Conservation (phyloP, 2,888 invertebrate species). For the Andrena chrysosceles region DNA sequence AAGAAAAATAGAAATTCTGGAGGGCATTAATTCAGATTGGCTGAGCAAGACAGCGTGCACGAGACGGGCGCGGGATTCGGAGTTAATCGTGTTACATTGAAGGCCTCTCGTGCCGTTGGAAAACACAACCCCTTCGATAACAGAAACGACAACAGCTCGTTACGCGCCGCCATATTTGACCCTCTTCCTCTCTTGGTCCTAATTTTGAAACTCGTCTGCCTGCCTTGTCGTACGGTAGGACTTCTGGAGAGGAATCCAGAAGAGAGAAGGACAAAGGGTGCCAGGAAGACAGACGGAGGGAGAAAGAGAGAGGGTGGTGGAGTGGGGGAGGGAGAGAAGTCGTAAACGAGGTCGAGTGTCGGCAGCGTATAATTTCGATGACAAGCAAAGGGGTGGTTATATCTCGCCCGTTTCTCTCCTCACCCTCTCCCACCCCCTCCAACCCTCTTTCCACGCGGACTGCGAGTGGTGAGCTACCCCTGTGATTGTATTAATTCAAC, state of each 20-base stretch:
- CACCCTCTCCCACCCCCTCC: conserved; percentile 17
- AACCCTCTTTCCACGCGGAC: conserved; percentile 52
- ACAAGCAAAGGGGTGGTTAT: conserved; percentile 77
- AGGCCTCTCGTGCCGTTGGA: conserved; percentile 34
- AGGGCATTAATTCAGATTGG: conserved; percentile 36
- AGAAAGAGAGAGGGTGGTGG: background rate
- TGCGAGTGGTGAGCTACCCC: conserved; percentile 72
- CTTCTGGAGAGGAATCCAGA: conserved; percentile 50
- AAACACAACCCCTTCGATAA: conserved; percentile 60
- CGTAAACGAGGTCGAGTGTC: conserved; percentile 76
- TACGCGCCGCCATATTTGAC: conserved; percentile 61
- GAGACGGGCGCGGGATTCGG: conserved; percentile 34
- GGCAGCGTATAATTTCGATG: conserved; percentile 79
- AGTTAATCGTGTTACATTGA: conserved; percentile 52
- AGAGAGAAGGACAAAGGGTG: conserved; percentile 28
- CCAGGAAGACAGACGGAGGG: background rate
- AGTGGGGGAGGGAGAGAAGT: conserved; percentile 52
- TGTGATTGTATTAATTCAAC: conserved; percentile 83
- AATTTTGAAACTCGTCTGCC: conserved; percentile 59
- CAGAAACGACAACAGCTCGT: conserved; percentile 68
- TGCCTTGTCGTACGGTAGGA: conserved; percentile 51
- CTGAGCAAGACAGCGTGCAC: conserved; percentile 31
- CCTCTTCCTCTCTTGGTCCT: conserved; percentile 45
- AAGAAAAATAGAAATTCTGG: conserved; percentile 31
- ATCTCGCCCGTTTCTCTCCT: conserved; percentile 64